Evolutionary conservation across 2,113 vertebrate species (phyloP), one percentile per base, ranked within the genome.

Genomic region (Phrynosoma blainvillii): DNA sequence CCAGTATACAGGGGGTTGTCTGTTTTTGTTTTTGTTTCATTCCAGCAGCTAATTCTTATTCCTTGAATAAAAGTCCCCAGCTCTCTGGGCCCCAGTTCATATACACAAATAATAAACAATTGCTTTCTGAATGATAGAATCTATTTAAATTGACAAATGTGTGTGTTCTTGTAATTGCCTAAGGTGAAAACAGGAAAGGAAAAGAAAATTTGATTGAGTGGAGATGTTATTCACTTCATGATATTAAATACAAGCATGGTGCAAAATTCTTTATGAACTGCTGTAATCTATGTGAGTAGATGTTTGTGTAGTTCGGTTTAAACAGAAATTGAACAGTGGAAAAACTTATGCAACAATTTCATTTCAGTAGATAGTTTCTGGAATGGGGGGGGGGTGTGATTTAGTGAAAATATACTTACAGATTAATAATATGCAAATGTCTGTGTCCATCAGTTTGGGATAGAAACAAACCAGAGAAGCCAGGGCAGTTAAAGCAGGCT

Each of bases 41-140:
- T 83, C 81, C 40, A 47, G 66, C 36, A 83, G 18, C 81, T 70
- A 47, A 68, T 65, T 56, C 81, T 47, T 47, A 52, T 32, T 30
- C 42, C 68, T 71, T 40, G 42, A 36, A 32, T 84, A 27, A 11
- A 65, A 42, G 32, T 65, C 62, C 23, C 23, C 27, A 75, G 8
- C 30, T 85, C 25, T 66, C 56, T 85, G 73, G 73, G 59, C 56
- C 36, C 56, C 3, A 36, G 18, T 18, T n/a, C 10, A 30, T 75
- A 27, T 76, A 27, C 36, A 76, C 5, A 76, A 65, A 21, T 25
- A 76, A 66, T 85, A 85, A 66, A 47, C 32, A 85, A 42, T 85
- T 66, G 27, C 25, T 77, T 85, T 78, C 84, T 77, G 59, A 66
- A 59, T 66, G 56, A 85, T 66, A 74, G 6, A n/a, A 85, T 66